A percentile compares a stretch with the other conserved stretches of the same genome.
Conservation (phyloP, 2,797 vertebrate genomes). For the Limosa lapponica region DNA sequence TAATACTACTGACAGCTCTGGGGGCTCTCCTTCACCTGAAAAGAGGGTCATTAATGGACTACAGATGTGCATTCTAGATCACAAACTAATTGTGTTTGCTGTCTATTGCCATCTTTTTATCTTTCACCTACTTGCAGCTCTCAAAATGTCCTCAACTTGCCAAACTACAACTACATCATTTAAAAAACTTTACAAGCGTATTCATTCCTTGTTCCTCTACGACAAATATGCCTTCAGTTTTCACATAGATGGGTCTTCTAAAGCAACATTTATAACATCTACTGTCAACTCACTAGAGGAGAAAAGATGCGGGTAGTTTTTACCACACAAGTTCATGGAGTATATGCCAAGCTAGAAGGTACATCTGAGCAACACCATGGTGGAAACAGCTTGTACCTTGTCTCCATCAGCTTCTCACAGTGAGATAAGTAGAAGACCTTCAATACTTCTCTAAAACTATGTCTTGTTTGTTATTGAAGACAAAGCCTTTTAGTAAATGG, state of each 20-base stretch:
- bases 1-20: background rate
- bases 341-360: background rate
- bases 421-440: background rate
- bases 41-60: background rate
- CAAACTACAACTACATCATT: background rate
- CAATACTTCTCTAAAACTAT: background rate
- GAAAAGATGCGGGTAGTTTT: background rate
- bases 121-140: background rate
- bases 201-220: background rate
- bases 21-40: background rate
- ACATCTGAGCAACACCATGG: background rate
- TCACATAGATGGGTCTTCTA: background rate
- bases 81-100: background rate
- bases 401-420: background rate
- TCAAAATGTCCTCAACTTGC: background rate
- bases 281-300: background rate
- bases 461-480: background rate
- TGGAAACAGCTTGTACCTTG: background rate
- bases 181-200: background rate
- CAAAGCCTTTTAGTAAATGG: background rate
- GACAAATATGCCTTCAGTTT: background rate
- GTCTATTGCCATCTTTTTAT: background rate
- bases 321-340: background rate
- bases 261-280: background rate
- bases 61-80: background rate